Evolutionary conservation across 2,888 invertebrate species (phyloP).

Genomic region (Arge pagana): DNA sequence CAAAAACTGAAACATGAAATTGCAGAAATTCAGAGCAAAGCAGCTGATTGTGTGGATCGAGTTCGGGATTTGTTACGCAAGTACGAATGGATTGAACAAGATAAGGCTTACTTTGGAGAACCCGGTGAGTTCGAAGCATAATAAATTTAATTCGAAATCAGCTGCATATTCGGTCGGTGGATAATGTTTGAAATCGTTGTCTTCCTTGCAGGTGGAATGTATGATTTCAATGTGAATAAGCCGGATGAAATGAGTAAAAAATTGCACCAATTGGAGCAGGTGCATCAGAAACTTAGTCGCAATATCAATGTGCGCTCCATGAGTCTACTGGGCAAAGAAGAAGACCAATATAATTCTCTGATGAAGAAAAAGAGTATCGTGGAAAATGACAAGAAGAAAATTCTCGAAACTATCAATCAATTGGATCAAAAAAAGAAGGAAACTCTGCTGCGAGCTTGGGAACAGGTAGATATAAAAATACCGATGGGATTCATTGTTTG

Average conservation of each 20-base stretch:
- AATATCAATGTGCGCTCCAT: conserved; percentile 84
- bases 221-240: conserved; percentile 70
- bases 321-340: conserved; percentile 82
- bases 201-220: conserved; percentile 63
- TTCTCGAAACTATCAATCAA: conserved; percentile 79
- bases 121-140: too few relatives aligned
- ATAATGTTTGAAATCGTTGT: neutral
- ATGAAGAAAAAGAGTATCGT: conserved; percentile 74
- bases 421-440: conserved; percentile 90
- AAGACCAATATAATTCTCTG: conserved; percentile 77
- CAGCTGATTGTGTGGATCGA: conserved; percentile 59
- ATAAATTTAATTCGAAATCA: too few relatives aligned
- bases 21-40: conserved; percentile 66
- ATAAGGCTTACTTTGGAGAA: conserved; percentile 77
- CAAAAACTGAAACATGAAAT: conserved; percentile 71
- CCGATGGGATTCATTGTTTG: neutral
- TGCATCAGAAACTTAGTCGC: conserved; percentile 69
- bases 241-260: conserved; percentile 64
- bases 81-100: conserved; percentile 78
- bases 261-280: conserved; percentile 64
- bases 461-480: conserved; percentile 57
- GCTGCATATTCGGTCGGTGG: too few relatives aligned
- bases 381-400: conserved; percentile 73
- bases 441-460: conserved; percentile 81
- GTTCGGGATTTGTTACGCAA: conserved; percentile 59